Evolutionary conservation across 2,113 vertebrate species (phyloP), one percentile per base, ranked within the genome.

Genomic region (Melanerpes formicivorus): DNA sequence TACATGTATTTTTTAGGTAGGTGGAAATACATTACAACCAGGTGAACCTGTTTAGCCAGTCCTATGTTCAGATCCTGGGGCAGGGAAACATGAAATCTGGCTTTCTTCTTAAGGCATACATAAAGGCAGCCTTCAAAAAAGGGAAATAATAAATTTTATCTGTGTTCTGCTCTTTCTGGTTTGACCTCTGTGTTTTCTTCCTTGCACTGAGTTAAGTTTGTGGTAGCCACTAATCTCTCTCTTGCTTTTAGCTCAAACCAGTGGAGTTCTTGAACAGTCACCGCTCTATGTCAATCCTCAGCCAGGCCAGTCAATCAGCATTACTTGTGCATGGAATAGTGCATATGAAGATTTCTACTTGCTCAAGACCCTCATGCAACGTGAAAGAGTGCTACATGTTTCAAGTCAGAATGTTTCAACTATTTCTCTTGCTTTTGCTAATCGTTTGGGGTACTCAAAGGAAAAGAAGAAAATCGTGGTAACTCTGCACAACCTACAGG

Each of bases 381-480:
- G 12, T 12, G 60, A 22, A 17, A 2, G 0, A 0, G 90, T 96
- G 58, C 42, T 97, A 0, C 8, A 46, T 19, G 34, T 56, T 56
- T 40, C 44, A 15, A 7, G 13, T 2, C 10, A 27, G 14, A 65
- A 22, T 2, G 0, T 0, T 32, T 1, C 56, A 3, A 1, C 1
- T 9, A 15, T 77, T 71, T 21, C 1, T 16, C 15, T 54, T 22
- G 8, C 30, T 21, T 92, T 95, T 73, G 19, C 1, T 67, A 18
- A 58, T 63, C 94, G 94, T 58, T 50, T 83, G 62, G 10, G 87
- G 3, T 73, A 78, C 18, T 85, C 84, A 10, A 67, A 42, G 30
- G 34, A 72, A 50, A 55, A n/a, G 6, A 63, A 83, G 0, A 84
- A 55, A 27, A 2, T 14, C 8, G 78, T 73, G 60, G 11, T 97